phyloP scores from a whole-genome alignment of 2,888 invertebrate species.

The Sphaeridia pumilis region DNA sequence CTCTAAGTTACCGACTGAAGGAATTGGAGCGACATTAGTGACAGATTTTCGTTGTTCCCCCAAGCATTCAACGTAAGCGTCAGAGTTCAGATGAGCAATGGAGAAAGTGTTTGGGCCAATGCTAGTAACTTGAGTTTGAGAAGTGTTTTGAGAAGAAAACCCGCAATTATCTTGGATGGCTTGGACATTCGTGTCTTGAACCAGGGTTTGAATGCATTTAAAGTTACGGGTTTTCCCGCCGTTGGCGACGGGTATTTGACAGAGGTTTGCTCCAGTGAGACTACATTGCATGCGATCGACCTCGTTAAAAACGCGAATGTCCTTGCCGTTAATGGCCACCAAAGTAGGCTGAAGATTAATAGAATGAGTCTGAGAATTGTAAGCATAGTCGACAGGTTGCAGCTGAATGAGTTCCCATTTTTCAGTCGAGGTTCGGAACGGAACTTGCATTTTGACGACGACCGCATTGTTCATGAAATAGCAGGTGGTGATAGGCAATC shows the following conservation, averaged over 20 bases:
- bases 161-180: neutral
- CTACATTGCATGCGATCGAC: neutral
- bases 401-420: neutral
- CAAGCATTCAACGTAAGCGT: neutral
- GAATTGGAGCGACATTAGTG: neutral
- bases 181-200: neutral
- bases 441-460: neutral
- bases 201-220: neutral
- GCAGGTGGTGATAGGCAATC: neutral
- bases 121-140: neutral
- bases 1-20: neutral
- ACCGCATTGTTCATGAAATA: neutral
- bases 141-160: neutral
- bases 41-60: neutral
- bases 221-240: neutral
- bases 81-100: neutral
- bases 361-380: neutral
- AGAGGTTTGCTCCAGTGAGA: neutral
- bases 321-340: neutral
- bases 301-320: neutral
- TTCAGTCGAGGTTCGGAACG: neutral
- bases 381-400: neutral
- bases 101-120: neutral
- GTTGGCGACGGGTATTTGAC: neutral
- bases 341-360: neutral